Evolutionary conservation across 2,113 vertebrate species (phyloP).

Genomic region (Peucedramus taeniatus): DNA sequence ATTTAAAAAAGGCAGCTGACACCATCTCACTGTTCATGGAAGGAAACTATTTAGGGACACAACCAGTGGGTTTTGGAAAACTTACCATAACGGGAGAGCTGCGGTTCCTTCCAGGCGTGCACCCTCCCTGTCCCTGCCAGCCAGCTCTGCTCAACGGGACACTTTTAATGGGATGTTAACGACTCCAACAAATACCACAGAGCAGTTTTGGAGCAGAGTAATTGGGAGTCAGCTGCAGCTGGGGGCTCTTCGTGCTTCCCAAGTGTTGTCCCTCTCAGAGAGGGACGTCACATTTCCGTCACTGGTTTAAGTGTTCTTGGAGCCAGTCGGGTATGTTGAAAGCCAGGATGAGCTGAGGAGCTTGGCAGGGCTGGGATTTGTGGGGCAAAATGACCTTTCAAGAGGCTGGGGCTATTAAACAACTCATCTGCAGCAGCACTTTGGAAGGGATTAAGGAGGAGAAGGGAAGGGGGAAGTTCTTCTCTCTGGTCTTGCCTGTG

Average conservation of each 20-base stretch:
- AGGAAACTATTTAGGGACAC: conserved; percentile 42
- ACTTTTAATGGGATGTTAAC: neutral
- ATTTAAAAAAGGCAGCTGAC: neutral
- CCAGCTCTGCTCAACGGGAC: neutral
- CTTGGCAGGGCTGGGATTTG: neutral
- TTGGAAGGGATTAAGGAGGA: neutral
- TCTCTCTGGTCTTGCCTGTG: neutral
- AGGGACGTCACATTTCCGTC: neutral
- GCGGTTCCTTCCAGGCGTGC: neutral
- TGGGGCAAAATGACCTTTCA: neutral
- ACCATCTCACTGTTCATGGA: neutral
- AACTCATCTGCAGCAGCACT: neutral
- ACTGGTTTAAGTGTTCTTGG: neutral
- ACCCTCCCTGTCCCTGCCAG: neutral
- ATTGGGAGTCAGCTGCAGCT: neutral
- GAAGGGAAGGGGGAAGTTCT: neutral
- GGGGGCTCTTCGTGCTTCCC: neutral
- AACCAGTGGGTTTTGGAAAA: conserved; percentile 32
- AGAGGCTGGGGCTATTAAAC: neutral
- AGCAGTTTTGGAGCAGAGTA: neutral
- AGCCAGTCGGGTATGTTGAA: neutral
- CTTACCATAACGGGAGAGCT: neutral
- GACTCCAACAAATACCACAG: neutral
- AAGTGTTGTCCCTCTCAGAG: neutral
- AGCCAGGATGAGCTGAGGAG: neutral